Evolutionary conservation across 2,113 vertebrate genomes (phyloP), one percentile per base, ranked within the genome.

Genomic region (Zosterops japonicus): DNA sequence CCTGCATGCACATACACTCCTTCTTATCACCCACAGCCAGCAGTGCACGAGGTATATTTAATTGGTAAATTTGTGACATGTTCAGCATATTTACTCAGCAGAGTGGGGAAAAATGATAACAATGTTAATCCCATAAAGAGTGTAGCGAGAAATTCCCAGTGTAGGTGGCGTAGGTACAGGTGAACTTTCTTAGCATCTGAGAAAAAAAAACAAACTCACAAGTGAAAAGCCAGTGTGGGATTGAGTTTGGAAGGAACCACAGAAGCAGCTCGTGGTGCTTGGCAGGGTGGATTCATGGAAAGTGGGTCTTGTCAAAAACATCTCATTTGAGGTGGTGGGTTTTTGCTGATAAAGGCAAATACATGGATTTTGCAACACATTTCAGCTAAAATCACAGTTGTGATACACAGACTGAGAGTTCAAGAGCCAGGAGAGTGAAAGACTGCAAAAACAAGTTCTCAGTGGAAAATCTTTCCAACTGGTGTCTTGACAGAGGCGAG

Each of bases 81-180:
- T 56, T 79, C 27, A 42, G 56, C 27, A 4, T 16, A 46, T 69
- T 96, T 56, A 55, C 49, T 82, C 29, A 44, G 5, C 12, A 3
- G 24, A 53, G 65, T 14, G 79, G 49, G 3, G 46, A 6, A 6
- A 84, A 47, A 11, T 56, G 7, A 5, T 55, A 70, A 47, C 11
- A 12, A 18, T 20, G 19, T 53, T 79, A 71, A 85, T 64, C 33
- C 70, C 31, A 56, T 4, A 5, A 46, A 42, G 20, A 49, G 21
- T 0, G 7, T 6, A 23, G 77, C 0, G 7, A 41, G 85, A 39
- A 91, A 65, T 47, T 46, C 17, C 0, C 16, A 0, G 0, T 17
- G 47, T 6, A 36, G 53, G 67, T 35, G 24, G 39, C 0, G 0
- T 35, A n/a, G 77, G 49, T 28, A 20, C 56, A 42, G 56, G 67